Percentiles rank a stretch among this genome's conserved stretches.
Conservation (phyloP, 2,797 vertebrate genomes). For the Darevskia nairensis region DNA sequence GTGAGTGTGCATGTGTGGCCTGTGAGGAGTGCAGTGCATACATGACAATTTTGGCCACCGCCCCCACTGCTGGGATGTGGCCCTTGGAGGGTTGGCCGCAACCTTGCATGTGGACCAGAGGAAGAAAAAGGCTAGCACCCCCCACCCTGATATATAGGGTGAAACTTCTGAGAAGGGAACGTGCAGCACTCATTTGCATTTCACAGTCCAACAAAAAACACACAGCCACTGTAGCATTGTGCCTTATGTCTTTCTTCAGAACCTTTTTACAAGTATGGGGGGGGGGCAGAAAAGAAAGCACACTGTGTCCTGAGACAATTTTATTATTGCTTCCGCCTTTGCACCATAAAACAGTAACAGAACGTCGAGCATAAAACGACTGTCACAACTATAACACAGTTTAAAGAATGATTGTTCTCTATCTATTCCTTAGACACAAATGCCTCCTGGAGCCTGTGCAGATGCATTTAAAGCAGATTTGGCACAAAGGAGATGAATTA, state of each 20-base stretch:
- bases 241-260: neutral
- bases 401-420: constrained; percentile 62
- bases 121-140: neutral
- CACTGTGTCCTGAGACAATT: constrained; percentile 62
- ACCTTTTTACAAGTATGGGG: constrained; percentile 57
- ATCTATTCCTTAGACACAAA: constrained; percentile 53
- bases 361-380: constrained; percentile 40
- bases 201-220: neutral
- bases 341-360: constrained; percentile 58
- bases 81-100: no score
- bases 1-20: no score
- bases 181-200: neutral
- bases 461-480: constrained; percentile 46
- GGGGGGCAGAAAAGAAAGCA: constrained; percentile 1
- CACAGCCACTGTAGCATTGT: neutral
- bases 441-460: constrained; percentile 42
- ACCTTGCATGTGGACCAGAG: no score
- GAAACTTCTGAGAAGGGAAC: neutral
- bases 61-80: no score
- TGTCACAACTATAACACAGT: constrained; percentile 61
- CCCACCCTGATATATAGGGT: neutral
- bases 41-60: no score
- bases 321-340: constrained; percentile 62
- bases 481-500: constrained; percentile 52
- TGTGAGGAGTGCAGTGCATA: no score